A percentile compares a stretch with the other conserved stretches of the same genome.
Conservation (phyloP, 2,797 vertebrate species). For the Cossypha dichroa region DNA sequence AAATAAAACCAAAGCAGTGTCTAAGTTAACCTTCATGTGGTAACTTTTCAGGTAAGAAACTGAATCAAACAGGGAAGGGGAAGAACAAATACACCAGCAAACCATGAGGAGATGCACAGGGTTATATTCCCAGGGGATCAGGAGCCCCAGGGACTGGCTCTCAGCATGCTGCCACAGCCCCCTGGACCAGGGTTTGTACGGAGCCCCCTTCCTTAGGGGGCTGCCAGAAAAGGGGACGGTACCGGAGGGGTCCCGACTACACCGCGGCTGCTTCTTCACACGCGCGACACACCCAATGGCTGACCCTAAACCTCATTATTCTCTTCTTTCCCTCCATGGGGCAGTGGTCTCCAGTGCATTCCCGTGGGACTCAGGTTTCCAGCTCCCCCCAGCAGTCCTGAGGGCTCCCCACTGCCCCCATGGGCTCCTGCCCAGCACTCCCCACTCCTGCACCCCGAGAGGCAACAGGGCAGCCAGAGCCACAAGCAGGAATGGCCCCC, state of each 20-base stretch:
- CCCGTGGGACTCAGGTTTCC: background rate
- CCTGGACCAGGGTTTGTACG: background rate
- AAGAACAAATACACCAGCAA: background rate
- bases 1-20: background rate
- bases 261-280: background rate
- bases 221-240: background rate
- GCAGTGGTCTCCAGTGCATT: background rate
- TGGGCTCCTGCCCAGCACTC: background rate
- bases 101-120: background rate
- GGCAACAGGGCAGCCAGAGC: no score
- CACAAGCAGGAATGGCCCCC: no score
- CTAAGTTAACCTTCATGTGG: background rate
- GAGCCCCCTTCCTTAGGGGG: background rate
- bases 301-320: background rate
- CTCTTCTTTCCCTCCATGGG: background rate
- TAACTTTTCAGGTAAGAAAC: background rate
- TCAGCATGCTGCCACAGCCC: background rate
- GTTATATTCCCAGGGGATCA: background rate
- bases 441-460: conserved; percentile 56
- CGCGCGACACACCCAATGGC: rapidly evolving
- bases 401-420: background rate
- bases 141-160: no score
- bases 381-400: rapidly evolving
- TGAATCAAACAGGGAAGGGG: background rate
- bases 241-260: no score